A percentile compares a stretch with the other conserved stretches of the same genome.
phyloP scores from a whole-genome alignment of 2,888 invertebrate species.

The Chrysolina haemoptera region DNA sequence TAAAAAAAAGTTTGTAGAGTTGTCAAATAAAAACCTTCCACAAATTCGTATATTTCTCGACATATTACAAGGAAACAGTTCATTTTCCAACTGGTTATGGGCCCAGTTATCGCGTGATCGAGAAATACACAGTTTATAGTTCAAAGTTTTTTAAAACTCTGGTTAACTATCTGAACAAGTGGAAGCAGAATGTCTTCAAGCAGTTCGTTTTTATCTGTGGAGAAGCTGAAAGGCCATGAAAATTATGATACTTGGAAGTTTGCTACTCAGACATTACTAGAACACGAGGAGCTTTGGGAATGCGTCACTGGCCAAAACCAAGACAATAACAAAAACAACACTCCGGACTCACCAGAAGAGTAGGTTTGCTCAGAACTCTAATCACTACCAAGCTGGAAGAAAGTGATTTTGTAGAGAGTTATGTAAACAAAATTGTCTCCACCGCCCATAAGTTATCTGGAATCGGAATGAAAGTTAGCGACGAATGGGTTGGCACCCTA shows the following conservation, averaged over 20 bases:
- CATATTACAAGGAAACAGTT: background rate
- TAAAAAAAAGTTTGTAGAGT: no score
- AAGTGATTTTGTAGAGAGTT: conserved; percentile 35
- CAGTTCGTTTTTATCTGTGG: background rate
- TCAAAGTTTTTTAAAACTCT: background rate
- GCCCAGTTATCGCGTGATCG: background rate
- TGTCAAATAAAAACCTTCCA: no score
- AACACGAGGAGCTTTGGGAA: conserved; percentile 46
- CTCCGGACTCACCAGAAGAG: conserved; percentile 32
- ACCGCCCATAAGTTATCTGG: conserved; percentile 26
- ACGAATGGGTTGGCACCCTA: conserved; percentile 33
- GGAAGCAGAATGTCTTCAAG: background rate
- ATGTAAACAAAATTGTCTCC: conserved; percentile 34
- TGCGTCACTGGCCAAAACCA: conserved; percentile 21
- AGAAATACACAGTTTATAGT: background rate
- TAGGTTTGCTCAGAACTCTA: conserved; percentile 34
- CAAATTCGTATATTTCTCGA: no score
- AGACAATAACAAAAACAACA: conserved; percentile 40
- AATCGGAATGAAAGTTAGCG: conserved; percentile 31
- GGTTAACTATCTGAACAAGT: background rate
- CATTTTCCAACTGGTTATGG: conserved; percentile 5
- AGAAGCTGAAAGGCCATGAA: background rate
- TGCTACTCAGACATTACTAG: conserved; percentile 35
- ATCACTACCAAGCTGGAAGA: conserved; percentile 36
- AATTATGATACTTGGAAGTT: background rate